These are phyloP conservation scores for Gastracanthus pulcherrimus DNA, from an alignment of 2,888 invertebrate species.

Conservation along the genomic window DNA sequence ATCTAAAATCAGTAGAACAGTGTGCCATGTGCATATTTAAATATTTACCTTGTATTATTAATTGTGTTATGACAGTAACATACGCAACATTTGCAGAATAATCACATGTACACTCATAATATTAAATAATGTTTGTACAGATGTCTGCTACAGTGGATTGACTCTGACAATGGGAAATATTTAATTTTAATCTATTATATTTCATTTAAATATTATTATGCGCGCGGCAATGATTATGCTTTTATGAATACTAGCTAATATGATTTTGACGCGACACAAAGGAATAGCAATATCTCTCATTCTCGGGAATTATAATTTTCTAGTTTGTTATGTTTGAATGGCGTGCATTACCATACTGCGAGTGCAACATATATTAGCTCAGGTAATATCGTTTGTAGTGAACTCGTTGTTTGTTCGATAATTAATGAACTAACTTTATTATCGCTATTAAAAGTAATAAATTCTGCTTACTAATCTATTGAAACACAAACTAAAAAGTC, in stretches of 20 bases:
- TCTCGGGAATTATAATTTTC: neutral
- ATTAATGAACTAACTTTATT: constrained; percentile 19
- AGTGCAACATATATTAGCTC: constrained; percentile 3
- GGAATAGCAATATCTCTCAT: neutral
- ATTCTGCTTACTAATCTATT: constrained; percentile 5
- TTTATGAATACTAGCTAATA: too few species aligned
- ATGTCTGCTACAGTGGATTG: too few species aligned
- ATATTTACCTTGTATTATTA: too few species aligned
- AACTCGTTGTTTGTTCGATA: neutral
- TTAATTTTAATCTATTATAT: too few species aligned
- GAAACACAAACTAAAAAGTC: neutral
- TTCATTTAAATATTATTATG: too few species aligned
- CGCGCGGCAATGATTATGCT: too few species aligned
- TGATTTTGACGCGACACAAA: neutral
- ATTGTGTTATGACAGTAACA: too few species aligned
- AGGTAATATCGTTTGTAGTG: neutral
- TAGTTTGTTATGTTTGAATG: neutral
- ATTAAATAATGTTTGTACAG: too few species aligned
- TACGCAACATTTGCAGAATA: too few species aligned
- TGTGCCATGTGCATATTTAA: neutral
- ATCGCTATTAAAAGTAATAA: too few species aligned
- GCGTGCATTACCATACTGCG: neutral
- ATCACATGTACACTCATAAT: too few species aligned
- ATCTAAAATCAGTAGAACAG: neutral
- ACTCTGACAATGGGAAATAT: too few species aligned